These are phyloP conservation scores for Nasonia vitripennis DNA, from an alignment of 1,140 invertebrate genomes.

Conservation along the genomic window DNA sequence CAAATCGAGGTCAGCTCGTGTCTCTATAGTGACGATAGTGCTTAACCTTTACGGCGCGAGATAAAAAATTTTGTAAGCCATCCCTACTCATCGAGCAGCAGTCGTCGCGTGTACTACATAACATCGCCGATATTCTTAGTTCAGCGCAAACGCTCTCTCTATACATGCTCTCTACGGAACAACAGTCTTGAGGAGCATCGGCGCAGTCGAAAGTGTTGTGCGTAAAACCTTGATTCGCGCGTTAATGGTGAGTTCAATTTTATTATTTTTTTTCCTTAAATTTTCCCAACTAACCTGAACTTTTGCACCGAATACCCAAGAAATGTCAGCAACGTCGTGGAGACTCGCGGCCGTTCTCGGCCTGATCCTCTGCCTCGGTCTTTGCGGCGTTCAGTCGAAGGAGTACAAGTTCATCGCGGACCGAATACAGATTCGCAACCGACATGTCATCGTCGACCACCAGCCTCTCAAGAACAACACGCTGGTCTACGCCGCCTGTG, in stretches of 20 bases:
- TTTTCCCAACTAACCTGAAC: no score
- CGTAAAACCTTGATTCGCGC: background rate
- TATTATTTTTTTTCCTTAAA: no score
- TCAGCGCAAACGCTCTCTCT: background rate
- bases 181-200: background rate
- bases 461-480: slow-evolving; percentile 23
- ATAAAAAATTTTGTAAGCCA: slow-evolving; percentile 15
- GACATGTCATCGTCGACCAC: background rate
- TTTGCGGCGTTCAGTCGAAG: background rate
- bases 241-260: background rate
- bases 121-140: slow-evolving; percentile 14
- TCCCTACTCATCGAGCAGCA: background rate
- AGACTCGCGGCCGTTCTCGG: background rate
- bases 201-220: background rate
- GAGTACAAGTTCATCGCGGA: background rate
- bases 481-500: background rate
- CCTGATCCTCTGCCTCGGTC: background rate
- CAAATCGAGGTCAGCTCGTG: background rate
- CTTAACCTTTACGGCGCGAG: background rate
- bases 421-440: background rate
- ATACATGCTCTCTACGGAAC: background rate
- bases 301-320: background rate
- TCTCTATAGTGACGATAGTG: background rate
- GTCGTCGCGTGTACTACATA: background rate
- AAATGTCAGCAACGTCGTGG: background rate